A percentile compares a stretch with the other conserved stretches of the same genome.
Conservation (phyloP, 2,888 invertebrate species). For the Yponomeuta evonymella region DNA sequence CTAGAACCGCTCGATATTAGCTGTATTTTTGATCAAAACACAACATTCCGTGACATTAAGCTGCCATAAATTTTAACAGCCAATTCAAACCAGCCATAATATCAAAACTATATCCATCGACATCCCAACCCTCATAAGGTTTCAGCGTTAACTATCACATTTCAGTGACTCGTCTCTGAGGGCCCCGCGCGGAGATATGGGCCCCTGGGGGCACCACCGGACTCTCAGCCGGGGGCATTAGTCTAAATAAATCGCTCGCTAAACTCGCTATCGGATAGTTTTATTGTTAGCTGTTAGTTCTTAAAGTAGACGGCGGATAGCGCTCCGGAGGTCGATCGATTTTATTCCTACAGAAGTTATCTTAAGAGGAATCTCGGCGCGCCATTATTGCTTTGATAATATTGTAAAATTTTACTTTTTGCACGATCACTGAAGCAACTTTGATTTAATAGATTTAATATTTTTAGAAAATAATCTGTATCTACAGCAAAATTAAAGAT, state of each 20-base stretch:
- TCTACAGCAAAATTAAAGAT: too few species aligned
- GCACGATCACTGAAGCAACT: too few species aligned
- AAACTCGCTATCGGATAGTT: conserved; percentile 1
- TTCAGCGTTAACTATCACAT: neutral
- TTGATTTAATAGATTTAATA: too few species aligned
- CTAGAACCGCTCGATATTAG: too few species aligned
- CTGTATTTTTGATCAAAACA: too few species aligned
- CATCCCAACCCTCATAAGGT: neutral
- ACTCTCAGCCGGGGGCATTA: neutral
- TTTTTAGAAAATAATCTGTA: too few species aligned
- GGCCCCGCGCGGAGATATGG: neutral
- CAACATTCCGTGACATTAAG: neutral
- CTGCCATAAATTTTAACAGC: neutral
- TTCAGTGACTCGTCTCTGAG: neutral
- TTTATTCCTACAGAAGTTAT: neutral
- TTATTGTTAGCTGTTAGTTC: neutral
- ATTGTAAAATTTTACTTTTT: too few species aligned
- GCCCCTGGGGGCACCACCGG: neutral
- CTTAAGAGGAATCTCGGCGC: neutral
- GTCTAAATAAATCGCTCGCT: neutral
- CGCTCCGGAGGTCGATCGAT: neutral
- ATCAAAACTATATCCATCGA: neutral
- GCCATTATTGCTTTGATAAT: too few species aligned
- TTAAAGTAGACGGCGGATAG: neutral
- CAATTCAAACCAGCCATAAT: neutral